Base-by-base conservation (phyloP, 2,797 vertebrate genomes). In the Enteromius anoplus region DNA sequence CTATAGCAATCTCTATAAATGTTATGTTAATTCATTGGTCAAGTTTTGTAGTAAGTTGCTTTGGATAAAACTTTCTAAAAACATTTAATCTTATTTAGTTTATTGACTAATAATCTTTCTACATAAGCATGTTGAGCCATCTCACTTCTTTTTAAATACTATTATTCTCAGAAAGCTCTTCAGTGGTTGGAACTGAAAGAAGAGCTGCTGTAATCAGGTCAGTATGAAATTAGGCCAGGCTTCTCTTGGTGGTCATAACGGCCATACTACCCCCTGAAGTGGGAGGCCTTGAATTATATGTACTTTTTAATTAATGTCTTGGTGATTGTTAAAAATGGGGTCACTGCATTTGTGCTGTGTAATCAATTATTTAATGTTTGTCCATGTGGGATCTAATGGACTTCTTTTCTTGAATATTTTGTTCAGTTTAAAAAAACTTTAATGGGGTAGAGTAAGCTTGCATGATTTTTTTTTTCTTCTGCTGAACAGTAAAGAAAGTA, bases 311-410 rank as follows among this genome's bases (percentile, higher is more conserved):
- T 91, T 86, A 85, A 90, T 86, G 86, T 90, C 62, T 82, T 81
- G 76, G 49, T 49, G 40, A 60, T 71, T 75, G 81, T 71, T 88
- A 83, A 83, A 85, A 89, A 81, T 66, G 73, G 80, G 85, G 86
- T 82, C 75, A 15, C 8, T 19, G 42, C 15, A 5, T 77, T 71
- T 88, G 58, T 82, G 79, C 73, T 87, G 42, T 88, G 82, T 90
- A 86, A 88, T 91, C 85, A 91, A 92, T 92, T 85, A 91, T 91
- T 92, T 84, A 92, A 78, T 45, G 53, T 84, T 80, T 77, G 79
- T 79, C 49, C 53, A 37, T 53, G 42, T 2, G 60, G 83, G 47
- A 75, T 62, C 53, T 55, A 70, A 65, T 47, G 62, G 29, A 29
- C 49, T 12, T 69, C 2, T 72, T 47, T 76, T 68, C 21, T n/a